Percentiles rank a stretch among this genome's conserved stretches.
phyloP scores from a whole-genome alignment of 2,113 vertebrate genomes.

The Boulengeromyrus knoepffleri region DNA sequence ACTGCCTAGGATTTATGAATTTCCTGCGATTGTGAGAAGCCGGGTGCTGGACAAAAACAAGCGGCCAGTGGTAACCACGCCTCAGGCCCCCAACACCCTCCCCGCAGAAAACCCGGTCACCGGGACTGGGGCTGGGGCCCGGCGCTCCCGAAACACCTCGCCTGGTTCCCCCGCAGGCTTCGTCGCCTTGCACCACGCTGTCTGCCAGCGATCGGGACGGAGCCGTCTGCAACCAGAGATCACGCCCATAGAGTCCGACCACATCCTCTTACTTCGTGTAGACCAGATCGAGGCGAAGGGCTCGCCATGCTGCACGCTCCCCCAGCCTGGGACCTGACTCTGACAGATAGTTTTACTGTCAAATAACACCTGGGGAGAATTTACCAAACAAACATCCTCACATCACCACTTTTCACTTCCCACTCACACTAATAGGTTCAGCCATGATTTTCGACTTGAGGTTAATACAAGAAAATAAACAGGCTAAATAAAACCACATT shows the following conservation, averaged over 20 bases:
- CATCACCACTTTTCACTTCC: neutral
- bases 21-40: conserved; percentile 5
- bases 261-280: conserved; percentile 33
- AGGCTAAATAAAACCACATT: neutral
- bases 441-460: neutral
- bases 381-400: neutral
- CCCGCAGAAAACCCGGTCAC: neutral
- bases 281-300: neutral
- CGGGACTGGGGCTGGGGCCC: neutral
- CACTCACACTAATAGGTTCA: neutral
- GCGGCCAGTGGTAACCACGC: neutral
- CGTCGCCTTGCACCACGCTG: neutral
- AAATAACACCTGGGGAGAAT: neutral
- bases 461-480: neutral
- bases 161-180: neutral
- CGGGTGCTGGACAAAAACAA: conserved; percentile 2
- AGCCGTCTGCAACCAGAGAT: conserved; percentile 22
- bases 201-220: neutral
- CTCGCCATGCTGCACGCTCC: neutral
- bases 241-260: conserved; percentile 23
- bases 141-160: neutral
- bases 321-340: neutral
- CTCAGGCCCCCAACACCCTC: neutral
- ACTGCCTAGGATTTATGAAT: neutral
- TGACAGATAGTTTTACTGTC: neutral